These are phyloP conservation scores for Hemicrepidius hirtus DNA, from an alignment of 2,888 invertebrate species.

Conservation along the genomic window DNA sequence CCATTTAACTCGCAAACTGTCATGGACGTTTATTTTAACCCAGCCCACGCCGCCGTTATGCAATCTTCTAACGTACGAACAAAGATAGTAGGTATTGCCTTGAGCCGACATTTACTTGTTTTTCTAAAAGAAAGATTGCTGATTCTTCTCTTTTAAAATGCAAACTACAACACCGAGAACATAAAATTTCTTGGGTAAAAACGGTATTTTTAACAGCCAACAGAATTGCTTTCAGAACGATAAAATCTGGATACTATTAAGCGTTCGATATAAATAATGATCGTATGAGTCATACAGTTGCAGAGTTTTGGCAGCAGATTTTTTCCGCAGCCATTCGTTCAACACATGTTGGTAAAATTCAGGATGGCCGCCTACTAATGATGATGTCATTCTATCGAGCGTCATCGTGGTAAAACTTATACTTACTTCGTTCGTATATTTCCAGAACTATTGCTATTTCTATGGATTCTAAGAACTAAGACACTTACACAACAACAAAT, in stretches of 20 bases:
- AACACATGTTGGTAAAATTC: conserved; percentile 40
- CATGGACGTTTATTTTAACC: conserved; percentile 52
- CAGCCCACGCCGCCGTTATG: conserved; percentile 46
- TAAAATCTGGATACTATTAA: conserved; percentile 14
- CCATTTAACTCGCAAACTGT: conserved; percentile 56
- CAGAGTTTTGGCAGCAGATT: conserved; percentile 46
- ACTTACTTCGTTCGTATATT: not conserved
- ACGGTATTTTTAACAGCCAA: conserved; percentile 16
- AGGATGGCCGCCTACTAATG: conserved; percentile 44
- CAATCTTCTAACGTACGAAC: conserved; percentile 34
- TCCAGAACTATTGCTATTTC: not conserved
- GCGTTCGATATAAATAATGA: conserved; percentile 21
- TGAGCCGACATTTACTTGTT: not conserved
- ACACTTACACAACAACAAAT: not conserved
- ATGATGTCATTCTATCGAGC: conserved; percentile 51
- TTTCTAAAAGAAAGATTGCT: not conserved
- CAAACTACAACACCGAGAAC: not conserved
- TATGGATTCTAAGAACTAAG: not conserved
- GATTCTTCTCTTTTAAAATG: too few species aligned
- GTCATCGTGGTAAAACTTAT: conserved; percentile 35
- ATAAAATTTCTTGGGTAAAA: conserved; percentile 12
- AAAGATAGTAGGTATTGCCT: conserved; percentile 7
- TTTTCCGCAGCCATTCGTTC: conserved; percentile 42
- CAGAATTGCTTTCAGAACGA: not conserved
- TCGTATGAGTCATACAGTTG: conserved; percentile 44